Evolutionary conservation across 2,888 invertebrate genomes (phyloP).

Genomic region (Gymnoscelis rufifasciata): DNA sequence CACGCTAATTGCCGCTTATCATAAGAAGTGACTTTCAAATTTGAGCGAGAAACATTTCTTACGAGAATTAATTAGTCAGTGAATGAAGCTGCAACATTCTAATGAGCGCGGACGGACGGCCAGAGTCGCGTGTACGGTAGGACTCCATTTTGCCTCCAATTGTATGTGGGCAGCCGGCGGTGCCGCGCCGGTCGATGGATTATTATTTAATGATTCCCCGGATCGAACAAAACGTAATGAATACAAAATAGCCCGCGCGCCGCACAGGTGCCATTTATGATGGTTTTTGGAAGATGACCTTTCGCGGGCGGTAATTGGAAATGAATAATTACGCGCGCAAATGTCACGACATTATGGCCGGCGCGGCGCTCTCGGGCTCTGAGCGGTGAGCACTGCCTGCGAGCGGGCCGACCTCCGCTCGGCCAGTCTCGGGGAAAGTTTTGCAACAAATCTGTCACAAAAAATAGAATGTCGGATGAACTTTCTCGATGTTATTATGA

Average conservation of each 20-base stretch:
- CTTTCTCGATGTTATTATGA: slow-evolving; percentile 3
- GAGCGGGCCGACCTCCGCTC: no score
- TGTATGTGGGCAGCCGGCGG: no score
- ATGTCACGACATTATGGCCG: neutral
- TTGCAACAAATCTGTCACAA: neutral
- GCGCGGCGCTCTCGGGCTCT: no score
- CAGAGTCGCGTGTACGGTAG: no score
- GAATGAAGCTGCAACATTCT: no score
- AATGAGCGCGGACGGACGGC: no score
- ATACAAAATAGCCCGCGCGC: neutral
- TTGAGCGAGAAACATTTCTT: neutral
- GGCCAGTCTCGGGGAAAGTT: neutral
- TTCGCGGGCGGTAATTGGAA: slow-evolving; percentile 17
- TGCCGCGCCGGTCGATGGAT: no score
- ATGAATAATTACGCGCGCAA: slow-evolving; percentile 5
- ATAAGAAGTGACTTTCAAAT: neutral
- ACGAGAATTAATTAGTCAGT: neutral
- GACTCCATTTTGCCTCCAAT: no score
- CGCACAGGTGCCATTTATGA: slow-evolving; percentile 6
- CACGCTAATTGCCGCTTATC: neutral
- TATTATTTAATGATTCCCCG: neutral
- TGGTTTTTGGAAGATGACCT: slow-evolving; percentile 21
- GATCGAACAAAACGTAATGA: neutral
- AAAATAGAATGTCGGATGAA: neutral
- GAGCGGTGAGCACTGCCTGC: no score